Conservation (phyloP, 2,113 vertebrate genomes). For the Oreochromis spilurus region DNA sequence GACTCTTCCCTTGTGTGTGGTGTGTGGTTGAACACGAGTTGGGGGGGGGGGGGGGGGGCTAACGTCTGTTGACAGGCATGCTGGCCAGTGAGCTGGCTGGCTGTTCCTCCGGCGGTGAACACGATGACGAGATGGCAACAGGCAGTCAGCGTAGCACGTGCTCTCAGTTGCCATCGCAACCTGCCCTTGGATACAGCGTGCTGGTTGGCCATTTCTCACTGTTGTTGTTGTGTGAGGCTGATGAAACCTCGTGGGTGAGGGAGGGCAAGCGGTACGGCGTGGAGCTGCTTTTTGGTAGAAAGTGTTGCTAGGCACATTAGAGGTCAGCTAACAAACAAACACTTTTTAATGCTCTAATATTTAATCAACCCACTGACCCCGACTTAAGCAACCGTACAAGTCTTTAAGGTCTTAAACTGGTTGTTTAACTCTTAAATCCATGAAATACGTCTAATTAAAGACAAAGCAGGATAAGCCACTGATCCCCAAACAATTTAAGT, state of each 20-base stretch:
- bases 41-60: not conserved
- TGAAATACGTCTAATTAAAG: slow-evolving; percentile 6
- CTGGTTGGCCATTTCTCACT: slow-evolving; percentile 73
- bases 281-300: slow-evolving; percentile 31
- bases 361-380: not conserved
- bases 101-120: slow-evolving; percentile 47
- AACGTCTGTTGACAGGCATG: slow-evolving; percentile 53
- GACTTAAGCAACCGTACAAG: not conserved
- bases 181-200: slow-evolving; percentile 74
- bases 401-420: not conserved
- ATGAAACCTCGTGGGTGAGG: slow-evolving; percentile 65
- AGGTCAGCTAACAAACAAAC: slow-evolving; percentile 58
- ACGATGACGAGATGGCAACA: slow-evolving; percentile 73
- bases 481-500: not conserved
- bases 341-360: not conserved
- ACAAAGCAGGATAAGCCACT: slow-evolving; percentile 24
- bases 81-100: slow-evolving; percentile 53
- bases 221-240: slow-evolving; percentile 71
- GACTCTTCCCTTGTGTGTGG: slow-evolving; percentile 30
- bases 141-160: slow-evolving; percentile 63
- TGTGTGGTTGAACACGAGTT: not conserved
- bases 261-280: slow-evolving; percentile 32
- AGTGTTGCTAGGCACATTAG: slow-evolving; percentile 66
- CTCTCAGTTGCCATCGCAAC: slow-evolving; percentile 73
- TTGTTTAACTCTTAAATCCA: slow-evolving; percentile 24